Conservation (phyloP, 2,797 vertebrate species). For the Coreius guichenoti region DNA sequence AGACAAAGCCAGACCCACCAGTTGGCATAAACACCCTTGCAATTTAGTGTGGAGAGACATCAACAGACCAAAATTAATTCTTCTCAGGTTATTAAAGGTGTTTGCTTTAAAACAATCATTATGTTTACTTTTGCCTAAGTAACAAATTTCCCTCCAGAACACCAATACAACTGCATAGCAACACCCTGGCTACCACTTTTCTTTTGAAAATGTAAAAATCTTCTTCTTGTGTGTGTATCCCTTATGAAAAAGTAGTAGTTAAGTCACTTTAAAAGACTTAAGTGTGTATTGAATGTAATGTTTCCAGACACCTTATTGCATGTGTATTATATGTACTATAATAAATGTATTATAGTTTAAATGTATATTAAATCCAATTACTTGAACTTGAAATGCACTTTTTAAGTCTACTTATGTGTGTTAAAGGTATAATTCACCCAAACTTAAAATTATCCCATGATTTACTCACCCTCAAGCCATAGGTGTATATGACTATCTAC, state of each 20-base stretch:
- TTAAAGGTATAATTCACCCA: background rate
- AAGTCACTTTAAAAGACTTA: background rate
- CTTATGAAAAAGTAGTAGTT: background rate
- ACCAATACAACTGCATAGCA: background rate
- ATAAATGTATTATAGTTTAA: background rate
- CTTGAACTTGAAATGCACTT: no score
- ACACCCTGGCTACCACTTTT: background rate
- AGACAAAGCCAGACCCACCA: slow-evolving; percentile 43
- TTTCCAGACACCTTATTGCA: background rate
- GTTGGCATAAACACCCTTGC: slow-evolving; percentile 37
- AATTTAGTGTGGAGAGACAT: background rate
- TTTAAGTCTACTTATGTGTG: background rate
- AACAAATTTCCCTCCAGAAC: background rate
- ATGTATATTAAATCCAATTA: background rate
- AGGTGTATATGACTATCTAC: no score
- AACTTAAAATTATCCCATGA: no score
- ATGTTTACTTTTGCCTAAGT: slow-evolving; percentile 3
- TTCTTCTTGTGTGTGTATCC: no score
- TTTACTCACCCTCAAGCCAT: no score
- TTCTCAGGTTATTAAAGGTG: slow-evolving; percentile 32
- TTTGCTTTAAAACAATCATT: slow-evolving; percentile 11
- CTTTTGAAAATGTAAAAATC: background rate
- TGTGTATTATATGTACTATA: no score
- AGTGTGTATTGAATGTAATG: no score
- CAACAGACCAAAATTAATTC: slow-evolving; percentile 5